Evolutionary conservation across 2,113 vertebrate genomes (phyloP).

Genomic region (Echinops telfairi): DNA sequence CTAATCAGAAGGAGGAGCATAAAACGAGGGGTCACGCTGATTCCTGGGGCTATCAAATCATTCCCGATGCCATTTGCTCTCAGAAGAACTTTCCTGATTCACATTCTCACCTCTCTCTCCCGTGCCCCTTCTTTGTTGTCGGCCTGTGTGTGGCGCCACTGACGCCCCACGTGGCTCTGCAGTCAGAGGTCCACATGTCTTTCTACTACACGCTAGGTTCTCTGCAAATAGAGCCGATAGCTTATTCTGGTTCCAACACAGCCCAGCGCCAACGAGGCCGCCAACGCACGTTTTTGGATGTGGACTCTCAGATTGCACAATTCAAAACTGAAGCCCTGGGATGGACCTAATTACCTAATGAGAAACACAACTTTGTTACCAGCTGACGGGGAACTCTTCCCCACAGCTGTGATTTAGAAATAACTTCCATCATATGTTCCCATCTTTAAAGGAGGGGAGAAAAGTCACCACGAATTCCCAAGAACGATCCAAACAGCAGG

Average conservation of each 20-base stretch:
- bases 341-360: slow-evolving; percentile 36
- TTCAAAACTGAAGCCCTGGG: background rate
- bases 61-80: background rate
- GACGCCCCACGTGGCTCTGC: background rate
- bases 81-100: background rate
- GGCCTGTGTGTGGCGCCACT: background rate
- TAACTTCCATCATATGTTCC: slow-evolving; percentile 67
- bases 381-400: slow-evolving; percentile 41
- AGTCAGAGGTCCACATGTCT: background rate
- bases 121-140: background rate
- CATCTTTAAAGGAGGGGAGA: slow-evolving; percentile 32
- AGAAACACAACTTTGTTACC: slow-evolving; percentile 31
- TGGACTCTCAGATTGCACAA: background rate
- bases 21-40: slow-evolving; percentile 6
- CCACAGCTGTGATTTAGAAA: slow-evolving; percentile 71
- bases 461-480: background rate
- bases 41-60: background rate
- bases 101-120: background rate
- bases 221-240: background rate
- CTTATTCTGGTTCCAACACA: slow-evolving; percentile 2
- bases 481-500: slow-evolving; percentile 34
- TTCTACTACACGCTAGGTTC: background rate
- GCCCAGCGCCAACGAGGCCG: background rate
- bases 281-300: background rate
- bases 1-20: background rate